These are phyloP conservation scores for Zosterops lateralis DNA, from an alignment of 2,113 vertebrate species.

Conservation along the genomic window DNA sequence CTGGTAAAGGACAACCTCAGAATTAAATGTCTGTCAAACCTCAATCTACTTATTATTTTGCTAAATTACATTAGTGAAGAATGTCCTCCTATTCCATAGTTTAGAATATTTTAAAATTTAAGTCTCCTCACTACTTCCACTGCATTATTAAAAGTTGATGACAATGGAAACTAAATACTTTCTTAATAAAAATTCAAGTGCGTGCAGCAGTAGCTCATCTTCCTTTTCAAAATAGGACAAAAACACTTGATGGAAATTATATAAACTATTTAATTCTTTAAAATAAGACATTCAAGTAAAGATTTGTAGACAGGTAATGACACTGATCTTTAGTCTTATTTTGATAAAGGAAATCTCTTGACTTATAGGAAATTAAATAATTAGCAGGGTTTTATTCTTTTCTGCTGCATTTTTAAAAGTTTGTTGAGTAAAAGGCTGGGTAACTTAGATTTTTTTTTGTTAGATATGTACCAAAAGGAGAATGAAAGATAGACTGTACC, in stretches of 20 bases:
- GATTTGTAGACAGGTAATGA: rapidly evolving
- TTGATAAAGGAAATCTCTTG: not conserved
- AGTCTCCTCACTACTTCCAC: not conserved
- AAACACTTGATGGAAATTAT: not conserved
- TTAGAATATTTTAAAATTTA: not conserved
- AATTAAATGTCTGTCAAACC: not conserved
- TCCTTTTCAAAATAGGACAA: not conserved
- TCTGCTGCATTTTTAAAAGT: not conserved
- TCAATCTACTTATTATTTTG: not conserved
- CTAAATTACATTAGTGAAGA: not conserved
- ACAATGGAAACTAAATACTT: not conserved
- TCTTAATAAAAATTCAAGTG: not conserved
- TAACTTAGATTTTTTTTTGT: not conserved
- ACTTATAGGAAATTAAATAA: not conserved
- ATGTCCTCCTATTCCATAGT: not conserved
- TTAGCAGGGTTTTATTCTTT: not conserved
- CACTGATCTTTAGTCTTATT: not conserved
- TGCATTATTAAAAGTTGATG: not conserved
- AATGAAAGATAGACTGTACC: not conserved
- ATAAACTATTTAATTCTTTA: not conserved
- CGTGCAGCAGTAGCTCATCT: not conserved
- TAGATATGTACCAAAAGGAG: not conserved
- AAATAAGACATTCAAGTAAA: not conserved
- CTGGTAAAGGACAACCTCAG: not conserved
- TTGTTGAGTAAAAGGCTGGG: not conserved